A percentile compares a stretch with the other conserved stretches of the same genome.
These are phyloP conservation scores for Teleogryllus oceanicus DNA, from an alignment of 2,888 invertebrate genomes.

Conservation along the genomic window DNA sequence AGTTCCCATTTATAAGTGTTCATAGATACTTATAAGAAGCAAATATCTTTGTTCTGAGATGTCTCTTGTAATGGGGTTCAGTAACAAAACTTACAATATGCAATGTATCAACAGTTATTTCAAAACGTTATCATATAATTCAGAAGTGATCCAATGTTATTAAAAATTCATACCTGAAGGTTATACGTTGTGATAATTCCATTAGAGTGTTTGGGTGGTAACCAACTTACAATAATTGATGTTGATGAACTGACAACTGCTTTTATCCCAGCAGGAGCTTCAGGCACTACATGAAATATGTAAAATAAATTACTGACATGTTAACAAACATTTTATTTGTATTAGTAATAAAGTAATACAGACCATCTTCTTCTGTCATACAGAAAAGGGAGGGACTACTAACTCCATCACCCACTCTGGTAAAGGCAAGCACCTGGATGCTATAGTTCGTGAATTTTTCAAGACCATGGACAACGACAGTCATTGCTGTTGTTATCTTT, in stretches of 20 bases:
- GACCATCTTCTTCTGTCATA: slow-evolving; percentile 50
- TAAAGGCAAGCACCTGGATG: slow-evolving; percentile 51
- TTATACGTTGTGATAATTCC: slow-evolving; percentile 49
- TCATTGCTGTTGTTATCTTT: slow-evolving; percentile 41
- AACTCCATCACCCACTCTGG: slow-evolving; percentile 50
- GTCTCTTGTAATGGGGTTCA: too few species aligned
- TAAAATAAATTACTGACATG: not conserved
- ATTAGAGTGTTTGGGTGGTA: slow-evolving; percentile 47
- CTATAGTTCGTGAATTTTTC: slow-evolving; percentile 54
- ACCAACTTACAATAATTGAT: slow-evolving; percentile 45
- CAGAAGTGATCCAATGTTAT: not conserved
- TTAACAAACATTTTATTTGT: not conserved
- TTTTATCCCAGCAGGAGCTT: slow-evolving; percentile 49
- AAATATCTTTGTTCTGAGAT: too few species aligned
- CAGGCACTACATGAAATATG: slow-evolving; percentile 46
- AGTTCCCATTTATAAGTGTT: too few species aligned
- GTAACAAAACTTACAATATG: too few species aligned
- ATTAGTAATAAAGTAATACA: slow-evolving; percentile 30
- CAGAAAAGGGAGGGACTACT: slow-evolving; percentile 47
- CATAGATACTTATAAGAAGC: too few species aligned
- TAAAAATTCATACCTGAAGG: slow-evolving; percentile 42
- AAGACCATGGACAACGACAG: slow-evolving; percentile 46
- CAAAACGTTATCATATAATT: not conserved
- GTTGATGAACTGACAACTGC: slow-evolving; percentile 48
- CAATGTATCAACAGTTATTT: not conserved